A percentile compares a stretch with the other conserved stretches of the same genome.
These are phyloP conservation scores for Trimorus sp. DNA, from an alignment of 2,888 invertebrate species.

Conservation along the genomic window DNA sequence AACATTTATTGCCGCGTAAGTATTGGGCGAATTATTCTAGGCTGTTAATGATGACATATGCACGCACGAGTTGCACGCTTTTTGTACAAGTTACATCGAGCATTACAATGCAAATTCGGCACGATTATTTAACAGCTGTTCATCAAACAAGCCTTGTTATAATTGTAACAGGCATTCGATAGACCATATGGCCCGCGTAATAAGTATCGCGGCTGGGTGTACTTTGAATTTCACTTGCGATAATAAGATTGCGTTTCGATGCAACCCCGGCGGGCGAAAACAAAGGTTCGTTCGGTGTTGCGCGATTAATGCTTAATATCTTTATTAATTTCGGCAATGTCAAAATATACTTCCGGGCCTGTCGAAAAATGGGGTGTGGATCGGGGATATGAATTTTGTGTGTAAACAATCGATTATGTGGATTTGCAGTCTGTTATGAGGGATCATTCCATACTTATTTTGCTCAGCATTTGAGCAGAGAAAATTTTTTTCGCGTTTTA, in stretches of 20 bases:
- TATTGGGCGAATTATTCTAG: conserved; percentile 50
- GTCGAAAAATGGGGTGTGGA: too few species aligned
- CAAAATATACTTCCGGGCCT: background rate
- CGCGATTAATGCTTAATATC: conserved; percentile 22
- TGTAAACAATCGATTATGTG: too few species aligned
- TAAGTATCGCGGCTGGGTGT: conserved; percentile 40
- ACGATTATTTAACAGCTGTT: conserved; percentile 65
- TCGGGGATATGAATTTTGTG: too few species aligned
- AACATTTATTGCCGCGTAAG: conserved; percentile 53
- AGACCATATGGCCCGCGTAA: conserved; percentile 59
- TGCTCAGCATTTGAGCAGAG: too few species aligned
- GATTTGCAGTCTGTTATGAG: too few species aligned
- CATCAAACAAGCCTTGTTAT: conserved; percentile 62
- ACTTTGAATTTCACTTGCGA: conserved; percentile 52
- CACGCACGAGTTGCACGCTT: conserved; percentile 43
- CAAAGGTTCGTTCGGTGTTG: conserved; percentile 2
- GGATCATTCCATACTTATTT: too few species aligned
- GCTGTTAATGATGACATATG: conserved; percentile 62
- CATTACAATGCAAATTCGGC: conserved; percentile 61
- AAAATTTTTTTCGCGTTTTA: too few species aligned
- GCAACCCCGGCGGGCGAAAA: conserved; percentile 30
- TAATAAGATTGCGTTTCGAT: conserved; percentile 61
- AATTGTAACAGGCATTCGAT: conserved; percentile 65
- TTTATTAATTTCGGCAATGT: conserved; percentile 21
- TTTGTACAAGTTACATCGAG: conserved; percentile 58